These are phyloP conservation scores for Melinaea marsaeus DNA, from an alignment of 2,888 invertebrate species.

Conservation along the genomic window DNA sequence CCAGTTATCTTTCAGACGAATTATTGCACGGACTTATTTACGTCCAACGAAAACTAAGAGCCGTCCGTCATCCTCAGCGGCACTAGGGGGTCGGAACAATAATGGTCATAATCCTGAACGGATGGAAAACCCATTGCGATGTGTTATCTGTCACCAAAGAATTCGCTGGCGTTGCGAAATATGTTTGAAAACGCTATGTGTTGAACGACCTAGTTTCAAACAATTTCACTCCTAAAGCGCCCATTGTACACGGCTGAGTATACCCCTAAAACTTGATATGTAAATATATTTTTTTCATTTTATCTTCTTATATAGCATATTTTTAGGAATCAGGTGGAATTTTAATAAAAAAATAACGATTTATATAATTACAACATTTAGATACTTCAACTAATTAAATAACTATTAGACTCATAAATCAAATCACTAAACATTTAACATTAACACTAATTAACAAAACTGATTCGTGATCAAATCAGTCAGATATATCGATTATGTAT, in stretches of 20 bases:
- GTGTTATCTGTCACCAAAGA: conserved; percentile 27
- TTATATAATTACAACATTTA: too few species aligned
- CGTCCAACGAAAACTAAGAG: conserved; percentile 29
- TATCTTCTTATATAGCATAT: conserved; percentile 23
- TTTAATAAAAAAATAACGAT: too few species aligned
- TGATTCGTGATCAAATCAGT: too few species aligned
- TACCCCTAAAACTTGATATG: conserved; percentile 27
- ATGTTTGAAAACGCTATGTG: conserved; percentile 31
- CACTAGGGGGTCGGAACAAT: conserved; percentile 23
- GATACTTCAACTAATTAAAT: too few species aligned
- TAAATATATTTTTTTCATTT: conserved; percentile 23
- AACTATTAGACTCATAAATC: too few species aligned
- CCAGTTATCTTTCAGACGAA: conserved; percentile 29
- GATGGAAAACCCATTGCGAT: conserved; percentile 28
- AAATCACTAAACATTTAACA: too few species aligned
- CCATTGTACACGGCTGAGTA: conserved; percentile 30
- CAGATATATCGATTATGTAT: too few species aligned
- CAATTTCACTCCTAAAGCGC: conserved; percentile 31
- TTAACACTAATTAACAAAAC: too few species aligned
- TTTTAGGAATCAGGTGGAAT: too few species aligned
- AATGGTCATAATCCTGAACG: conserved; percentile 29
- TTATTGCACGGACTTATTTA: conserved; percentile 28
- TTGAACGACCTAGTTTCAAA: conserved; percentile 30
- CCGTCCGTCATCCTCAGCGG: conserved; percentile 29
- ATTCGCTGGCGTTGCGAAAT: conserved; percentile 30